phyloP scores from a whole-genome alignment of 2,797 vertebrate species.

The Malurus leucopterus region DNA sequence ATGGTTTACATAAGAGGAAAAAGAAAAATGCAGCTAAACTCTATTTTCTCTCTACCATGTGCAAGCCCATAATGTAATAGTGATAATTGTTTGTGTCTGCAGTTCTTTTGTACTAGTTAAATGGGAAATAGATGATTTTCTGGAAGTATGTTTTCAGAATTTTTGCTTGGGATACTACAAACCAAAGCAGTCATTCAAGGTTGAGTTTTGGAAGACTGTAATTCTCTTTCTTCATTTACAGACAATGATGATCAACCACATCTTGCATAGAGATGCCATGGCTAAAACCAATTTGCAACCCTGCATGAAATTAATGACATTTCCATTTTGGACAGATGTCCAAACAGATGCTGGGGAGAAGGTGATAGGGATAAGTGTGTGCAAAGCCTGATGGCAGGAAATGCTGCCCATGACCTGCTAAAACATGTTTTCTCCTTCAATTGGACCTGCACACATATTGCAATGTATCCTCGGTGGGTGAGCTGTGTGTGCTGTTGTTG shows the following conservation, averaged over 20 bases:
- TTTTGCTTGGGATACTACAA: neutral
- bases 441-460: no score
- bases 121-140: neutral
- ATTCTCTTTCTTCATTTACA: neutral
- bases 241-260: neutral
- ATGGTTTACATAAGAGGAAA: neutral
- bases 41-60: neutral
- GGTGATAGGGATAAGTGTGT: neutral
- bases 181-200: neutral
- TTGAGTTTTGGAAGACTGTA: neutral
- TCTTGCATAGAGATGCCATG: neutral
- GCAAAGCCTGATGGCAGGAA: neutral
- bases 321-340: slow-evolving; percentile 13
- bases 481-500: neutral
- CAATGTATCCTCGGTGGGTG: fast-evolving
- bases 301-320: slow-evolving; percentile 5
- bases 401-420: neutral
- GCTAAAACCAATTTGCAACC: slow-evolving; percentile 19
- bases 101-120: neutral
- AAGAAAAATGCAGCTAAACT: neutral
- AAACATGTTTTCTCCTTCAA: neutral
- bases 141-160: neutral
- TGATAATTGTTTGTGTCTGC: neutral
- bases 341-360: slow-evolving; percentile 24
- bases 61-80: neutral